Evolutionary conservation across 1,140 invertebrate species (phyloP).

Genomic region (Drosophila pectinifera): DNA sequence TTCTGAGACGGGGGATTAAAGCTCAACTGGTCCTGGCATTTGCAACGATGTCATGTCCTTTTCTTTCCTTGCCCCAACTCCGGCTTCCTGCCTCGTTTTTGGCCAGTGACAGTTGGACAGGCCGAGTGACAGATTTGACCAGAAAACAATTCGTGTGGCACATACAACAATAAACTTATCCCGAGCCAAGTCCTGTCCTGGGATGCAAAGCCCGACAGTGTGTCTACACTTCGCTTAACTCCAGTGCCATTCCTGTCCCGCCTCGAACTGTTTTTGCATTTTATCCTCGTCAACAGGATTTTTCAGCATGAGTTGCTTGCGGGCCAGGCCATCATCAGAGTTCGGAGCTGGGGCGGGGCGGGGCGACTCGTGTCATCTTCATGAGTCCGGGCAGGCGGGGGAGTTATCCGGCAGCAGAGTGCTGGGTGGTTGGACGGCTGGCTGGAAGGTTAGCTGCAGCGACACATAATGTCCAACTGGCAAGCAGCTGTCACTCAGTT

Average conservation of each 20-base stretch:
- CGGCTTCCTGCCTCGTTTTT: conserved; percentile 16
- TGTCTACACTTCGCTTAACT: conserved; percentile 68
- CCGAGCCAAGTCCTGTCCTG: conserved; percentile 41
- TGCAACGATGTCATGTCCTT: conserved; percentile 34
- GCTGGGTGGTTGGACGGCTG: conserved; percentile 6
- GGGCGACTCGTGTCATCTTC: conserved; percentile 49
- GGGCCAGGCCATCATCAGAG: conserved; percentile 29
- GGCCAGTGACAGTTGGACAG: conserved; percentile 64
- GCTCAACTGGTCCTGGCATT: conserved; percentile 34
- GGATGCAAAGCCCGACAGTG: conserved; percentile 57
- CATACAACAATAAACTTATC: conserved; percentile 64
- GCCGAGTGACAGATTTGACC: conserved; percentile 75
- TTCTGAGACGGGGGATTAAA: conserved; percentile 13
- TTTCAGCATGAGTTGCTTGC: conserved; percentile 52
- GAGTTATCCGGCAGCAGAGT: conserved; percentile 4
- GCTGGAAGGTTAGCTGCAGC: conserved; percentile 30
- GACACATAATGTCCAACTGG: conserved; percentile 50
- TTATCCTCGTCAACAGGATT: conserved; percentile 69
- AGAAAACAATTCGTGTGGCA: conserved; percentile 74
- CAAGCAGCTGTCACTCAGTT: conserved; percentile 59
- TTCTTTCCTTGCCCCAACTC: conserved; percentile 4
- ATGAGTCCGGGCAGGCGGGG: conserved; percentile 35
- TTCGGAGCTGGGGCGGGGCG: conserved; percentile 3
- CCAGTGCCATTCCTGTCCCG: conserved; percentile 1
- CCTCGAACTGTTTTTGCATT: conserved; percentile 51